Conservation (phyloP, 92 coral and sea anemone genomes). For the Parazoanthus darwini region DNA sequence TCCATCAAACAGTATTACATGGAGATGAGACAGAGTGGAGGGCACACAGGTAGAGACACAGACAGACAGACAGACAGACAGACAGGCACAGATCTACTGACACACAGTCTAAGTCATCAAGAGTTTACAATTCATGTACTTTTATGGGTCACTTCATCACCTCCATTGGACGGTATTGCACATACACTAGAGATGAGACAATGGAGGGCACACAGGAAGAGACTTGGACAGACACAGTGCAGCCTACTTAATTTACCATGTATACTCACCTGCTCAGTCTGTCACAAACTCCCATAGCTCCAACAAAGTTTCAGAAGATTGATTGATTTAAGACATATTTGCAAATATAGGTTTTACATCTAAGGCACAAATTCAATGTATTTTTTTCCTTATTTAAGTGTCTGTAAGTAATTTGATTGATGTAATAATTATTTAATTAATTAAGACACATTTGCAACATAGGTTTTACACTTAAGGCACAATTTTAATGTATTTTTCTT, state of each 20-base stretch:
- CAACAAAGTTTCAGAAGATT: no score
- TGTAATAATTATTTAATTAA: no score
- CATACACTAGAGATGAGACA: constrained; percentile 74
- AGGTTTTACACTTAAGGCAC: no score
- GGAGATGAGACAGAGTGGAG: constrained; percentile 86
- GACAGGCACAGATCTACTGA: not conserved
- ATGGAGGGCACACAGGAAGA: constrained; percentile 64
- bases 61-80: not conserved
- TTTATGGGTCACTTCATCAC: constrained; percentile 94
- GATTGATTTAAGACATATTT: no score
- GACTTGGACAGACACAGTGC: not conserved
- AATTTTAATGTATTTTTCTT: no score
- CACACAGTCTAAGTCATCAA: constrained; percentile 67
- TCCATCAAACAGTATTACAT: constrained; percentile 91
- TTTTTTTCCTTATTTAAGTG: no score
- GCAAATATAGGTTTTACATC: no score
- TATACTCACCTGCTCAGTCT: constrained; percentile 38
- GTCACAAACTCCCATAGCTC: constrained; percentile 65
- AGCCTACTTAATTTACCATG: no score
- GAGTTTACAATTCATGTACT: constrained; percentile 52
- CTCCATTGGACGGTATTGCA: constrained; percentile 86
- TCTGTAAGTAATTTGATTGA: no score
- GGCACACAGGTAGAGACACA: constrained; percentile 57
- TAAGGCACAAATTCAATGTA: no score
- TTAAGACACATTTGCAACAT: no score